Base-by-base conservation (phyloP, 2,888 invertebrate genomes). In the Odontocolon sp. region DNA sequence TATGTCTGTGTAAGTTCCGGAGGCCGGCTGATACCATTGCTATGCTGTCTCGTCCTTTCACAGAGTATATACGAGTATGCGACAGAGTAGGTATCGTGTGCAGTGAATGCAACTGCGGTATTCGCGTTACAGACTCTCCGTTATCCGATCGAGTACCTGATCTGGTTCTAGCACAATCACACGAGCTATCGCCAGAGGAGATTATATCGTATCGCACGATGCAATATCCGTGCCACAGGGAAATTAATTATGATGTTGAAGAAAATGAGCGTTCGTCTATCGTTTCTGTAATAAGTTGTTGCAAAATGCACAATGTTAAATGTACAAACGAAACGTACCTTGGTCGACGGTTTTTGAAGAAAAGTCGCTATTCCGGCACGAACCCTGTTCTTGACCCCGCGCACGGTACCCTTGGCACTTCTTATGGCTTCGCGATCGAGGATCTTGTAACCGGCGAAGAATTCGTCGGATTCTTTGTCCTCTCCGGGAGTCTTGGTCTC, bases 351-450 rank as follows among this genome's bases (percentile, higher is more conserved):
- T 86, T 96, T 95, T 89, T 96, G 96, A 77, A 97, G 93, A 91
- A 98, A 98, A n/a, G 98, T 98, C 54, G 97, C 97, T 85, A 98
- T 98, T 78, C 98, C 98, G 80, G 97, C 97, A 81, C 98, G 92
- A 70, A 98, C 98, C 83, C 98, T 94, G 92, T 98, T 98, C 92
- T 96, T 97, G 79, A 98, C 97, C 76, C 98, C 98, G 52, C 98
- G 94, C 82, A 98, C 96, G 8, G 98, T 98, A 54, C 98, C 98
- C 89, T 96, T 96, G 66, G 96, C 95, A 91, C 98, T 98, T 81
- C 95, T 93, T 87, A 98, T 98, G 67, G 97, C 96, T 64, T 95
- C 94, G 40, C 94, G 93, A 75, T 93, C 92, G 70, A 92, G 89
- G 91, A 96, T 96, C 92, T 94, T 95, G 82, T 94, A 94, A 6